Evolutionary conservation across 2,888 invertebrate genomes (phyloP).

Genomic region (Chromoteleia sp.): DNA sequence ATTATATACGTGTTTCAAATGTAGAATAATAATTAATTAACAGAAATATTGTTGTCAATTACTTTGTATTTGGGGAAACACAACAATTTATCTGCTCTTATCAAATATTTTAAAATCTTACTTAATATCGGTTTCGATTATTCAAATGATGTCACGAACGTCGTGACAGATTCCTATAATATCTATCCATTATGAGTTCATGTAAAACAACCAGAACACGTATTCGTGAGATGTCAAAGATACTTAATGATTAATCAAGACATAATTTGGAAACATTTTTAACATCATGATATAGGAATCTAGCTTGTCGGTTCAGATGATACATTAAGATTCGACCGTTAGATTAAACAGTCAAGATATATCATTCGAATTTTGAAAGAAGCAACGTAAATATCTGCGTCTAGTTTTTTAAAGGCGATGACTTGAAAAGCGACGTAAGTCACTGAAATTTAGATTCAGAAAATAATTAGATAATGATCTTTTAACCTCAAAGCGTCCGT

Average conservation of each 20-base stretch:
- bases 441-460: constrained; percentile 16
- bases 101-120: no score
- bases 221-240: neutral
- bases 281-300: neutral
- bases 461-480: no score
- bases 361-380: constrained; percentile 3
- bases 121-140: no score
- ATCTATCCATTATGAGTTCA: neutral
- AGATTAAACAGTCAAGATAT: constrained; percentile 15
- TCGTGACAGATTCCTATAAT: no score
- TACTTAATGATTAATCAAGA: neutral
- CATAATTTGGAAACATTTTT: constrained; percentile 1
- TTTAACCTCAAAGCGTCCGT: no score
- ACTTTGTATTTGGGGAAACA: no score
- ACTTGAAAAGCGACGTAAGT: constrained; percentile 32
- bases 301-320: neutral
- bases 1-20: no score
- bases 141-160: no score
- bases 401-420: constrained; percentile 37
- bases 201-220: neutral
- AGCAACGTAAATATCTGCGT: constrained; percentile 1
- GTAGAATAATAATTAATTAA: no score
- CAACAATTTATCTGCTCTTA: no score
- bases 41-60: no score
- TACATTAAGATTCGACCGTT: constrained; percentile 6